phyloP scores from a whole-genome alignment of 37 sponge, comb jelly and placozoan genomes.

The Eunapius fragilis region DNA sequence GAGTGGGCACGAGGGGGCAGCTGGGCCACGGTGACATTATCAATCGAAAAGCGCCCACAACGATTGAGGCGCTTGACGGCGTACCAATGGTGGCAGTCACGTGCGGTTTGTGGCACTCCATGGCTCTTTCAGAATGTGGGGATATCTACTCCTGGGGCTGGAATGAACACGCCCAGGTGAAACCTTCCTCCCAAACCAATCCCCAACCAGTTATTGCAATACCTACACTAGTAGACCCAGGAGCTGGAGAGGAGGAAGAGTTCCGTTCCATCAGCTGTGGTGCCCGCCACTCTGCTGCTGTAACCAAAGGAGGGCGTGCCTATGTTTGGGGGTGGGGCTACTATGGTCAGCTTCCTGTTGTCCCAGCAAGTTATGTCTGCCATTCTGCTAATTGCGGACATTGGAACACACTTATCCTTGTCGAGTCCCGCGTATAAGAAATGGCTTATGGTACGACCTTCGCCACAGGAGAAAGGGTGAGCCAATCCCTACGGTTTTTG shows the following conservation, averaged over 20 bases:
- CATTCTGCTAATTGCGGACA: constrained; percentile 11
- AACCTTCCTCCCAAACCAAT: constrained; percentile 29
- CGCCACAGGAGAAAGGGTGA: too few relatives aligned
- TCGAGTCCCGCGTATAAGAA: neutral
- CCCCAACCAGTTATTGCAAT: constrained; percentile 20
- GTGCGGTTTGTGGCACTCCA: constrained; percentile 65
- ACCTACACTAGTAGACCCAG: constrained; percentile 57
- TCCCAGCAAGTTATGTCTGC: neutral
- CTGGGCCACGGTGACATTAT: constrained; percentile 80
- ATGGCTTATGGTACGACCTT: neutral
- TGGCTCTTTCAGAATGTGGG: constrained; percentile 52
- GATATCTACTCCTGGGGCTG: constrained; percentile 85
- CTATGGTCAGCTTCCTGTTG: constrained; percentile 71
- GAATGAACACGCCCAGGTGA: constrained; percentile 63
- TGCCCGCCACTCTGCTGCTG: constrained; percentile 53
- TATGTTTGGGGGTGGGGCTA: constrained; percentile 83
- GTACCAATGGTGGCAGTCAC: constrained; percentile 33
- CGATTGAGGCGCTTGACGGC: constrained; percentile 63
- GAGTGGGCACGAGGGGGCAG: constrained; percentile 64
- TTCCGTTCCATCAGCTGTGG: constrained; percentile 45
- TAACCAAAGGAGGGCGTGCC: constrained; percentile 45
- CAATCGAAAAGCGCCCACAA: constrained; percentile 22
- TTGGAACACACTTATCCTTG: constrained; percentile 31
- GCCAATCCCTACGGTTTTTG: too few relatives aligned
- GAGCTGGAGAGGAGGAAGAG: constrained; percentile 18